Evolutionary conservation across 2,113 vertebrate species (phyloP).

Genomic region (Pollimyrus isidori): DNA sequence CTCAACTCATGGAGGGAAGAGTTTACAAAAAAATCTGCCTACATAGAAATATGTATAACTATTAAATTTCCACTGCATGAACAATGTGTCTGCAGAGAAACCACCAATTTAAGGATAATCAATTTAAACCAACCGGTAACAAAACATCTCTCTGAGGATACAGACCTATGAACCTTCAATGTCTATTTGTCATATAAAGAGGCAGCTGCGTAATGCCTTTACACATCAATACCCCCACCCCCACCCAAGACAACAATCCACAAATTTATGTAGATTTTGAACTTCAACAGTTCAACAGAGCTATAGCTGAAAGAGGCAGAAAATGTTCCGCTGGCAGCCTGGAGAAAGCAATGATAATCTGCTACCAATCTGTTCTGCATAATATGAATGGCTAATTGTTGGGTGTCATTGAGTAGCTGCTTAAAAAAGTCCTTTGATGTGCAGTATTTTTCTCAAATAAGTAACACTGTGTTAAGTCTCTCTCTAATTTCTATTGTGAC

Average conservation of each 20-base stretch:
- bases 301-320: neutral
- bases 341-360: neutral
- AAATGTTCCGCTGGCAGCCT: neutral
- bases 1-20: neutral
- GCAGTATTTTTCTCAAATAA: neutral
- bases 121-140: neutral
- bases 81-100: neutral
- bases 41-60: neutral
- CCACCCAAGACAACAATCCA: neutral
- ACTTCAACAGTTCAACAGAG: neutral
- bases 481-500: neutral
- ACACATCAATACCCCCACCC: neutral
- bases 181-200: neutral
- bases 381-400: neutral
- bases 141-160: neutral
- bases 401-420: neutral
- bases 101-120: neutral
- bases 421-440: neutral
- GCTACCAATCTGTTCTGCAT: neutral
- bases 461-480: neutral
- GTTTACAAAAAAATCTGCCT: neutral
- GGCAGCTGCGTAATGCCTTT: neutral
- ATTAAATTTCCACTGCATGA: neutral
- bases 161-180: neutral
- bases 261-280: neutral